phyloP scores from a whole-genome alignment of 1,140 invertebrate species.

The Galleria mellonella region DNA sequence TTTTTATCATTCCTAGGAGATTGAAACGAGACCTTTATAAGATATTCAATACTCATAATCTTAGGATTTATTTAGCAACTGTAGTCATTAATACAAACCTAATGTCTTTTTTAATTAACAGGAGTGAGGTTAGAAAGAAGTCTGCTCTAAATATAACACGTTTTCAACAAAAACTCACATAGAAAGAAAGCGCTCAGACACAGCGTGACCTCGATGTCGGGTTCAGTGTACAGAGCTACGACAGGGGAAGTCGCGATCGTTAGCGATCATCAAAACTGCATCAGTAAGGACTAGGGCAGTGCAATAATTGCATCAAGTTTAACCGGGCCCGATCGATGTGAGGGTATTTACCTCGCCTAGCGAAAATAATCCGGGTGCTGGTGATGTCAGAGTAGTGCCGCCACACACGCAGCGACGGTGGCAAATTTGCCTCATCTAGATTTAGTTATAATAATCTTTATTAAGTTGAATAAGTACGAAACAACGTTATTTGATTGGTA shows the following conservation, averaged over 20 bases:
- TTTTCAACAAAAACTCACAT: background rate
- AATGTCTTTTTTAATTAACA: too few species aligned
- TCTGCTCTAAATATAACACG: too few species aligned
- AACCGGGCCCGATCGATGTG: slow-evolving; percentile 69
- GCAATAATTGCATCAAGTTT: slow-evolving; percentile 72
- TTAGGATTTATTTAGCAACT: too few species aligned
- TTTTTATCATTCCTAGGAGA: too few species aligned
- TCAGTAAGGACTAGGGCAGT: slow-evolving; percentile 59
- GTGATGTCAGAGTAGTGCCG: slow-evolving; percentile 59
- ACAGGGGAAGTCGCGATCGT: background rate
- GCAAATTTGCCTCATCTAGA: too few species aligned
- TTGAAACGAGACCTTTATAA: too few species aligned
- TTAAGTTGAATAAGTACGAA: too few species aligned
- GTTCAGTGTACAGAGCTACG: background rate
- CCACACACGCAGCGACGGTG: slow-evolving; percentile 45
- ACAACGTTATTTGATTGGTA: too few species aligned
- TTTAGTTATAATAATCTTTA: too few species aligned
- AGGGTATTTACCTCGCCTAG: slow-evolving; percentile 72
- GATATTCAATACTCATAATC: too few species aligned
- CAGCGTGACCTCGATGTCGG: background rate
- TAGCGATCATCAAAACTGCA: slow-evolving; percentile 32
- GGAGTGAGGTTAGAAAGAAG: too few species aligned
- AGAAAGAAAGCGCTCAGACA: background rate
- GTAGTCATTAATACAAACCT: too few species aligned
- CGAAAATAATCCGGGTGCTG: slow-evolving; percentile 69